Conservation (phyloP, 2,113 vertebrate genomes). For the Actenoides lindsayi region DNA sequence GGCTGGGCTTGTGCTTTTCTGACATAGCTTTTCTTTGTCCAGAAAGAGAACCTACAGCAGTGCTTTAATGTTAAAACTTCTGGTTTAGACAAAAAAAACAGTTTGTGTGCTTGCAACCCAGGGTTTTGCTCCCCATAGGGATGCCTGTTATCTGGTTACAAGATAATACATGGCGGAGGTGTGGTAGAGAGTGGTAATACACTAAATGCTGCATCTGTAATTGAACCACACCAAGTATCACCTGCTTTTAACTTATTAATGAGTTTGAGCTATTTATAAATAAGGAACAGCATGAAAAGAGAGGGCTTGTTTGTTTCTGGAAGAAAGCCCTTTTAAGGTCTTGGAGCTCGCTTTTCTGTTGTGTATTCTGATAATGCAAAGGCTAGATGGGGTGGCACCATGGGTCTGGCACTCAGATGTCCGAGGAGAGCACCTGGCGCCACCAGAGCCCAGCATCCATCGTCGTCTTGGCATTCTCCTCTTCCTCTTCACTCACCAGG, state of each 20-base stretch:
- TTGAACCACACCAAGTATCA: slow-evolving; percentile 15
- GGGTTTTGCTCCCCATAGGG: background rate
- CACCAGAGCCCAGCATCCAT: background rate
- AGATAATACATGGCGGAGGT: background rate
- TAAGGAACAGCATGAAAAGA: background rate
- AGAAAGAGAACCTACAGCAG: background rate
- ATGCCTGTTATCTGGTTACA: background rate
- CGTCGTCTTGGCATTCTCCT: background rate
- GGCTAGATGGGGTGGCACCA: background rate
- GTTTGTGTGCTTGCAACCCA: background rate
- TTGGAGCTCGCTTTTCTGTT: background rate
- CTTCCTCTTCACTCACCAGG: background rate
- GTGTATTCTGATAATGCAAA: background rate
- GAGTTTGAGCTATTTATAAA: slow-evolving; percentile 54
- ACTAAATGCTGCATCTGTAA: slow-evolving; percentile 48
- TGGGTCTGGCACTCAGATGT: background rate
- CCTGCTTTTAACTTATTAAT: slow-evolving; percentile 60
- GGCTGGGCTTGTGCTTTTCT: background rate
- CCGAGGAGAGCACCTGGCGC: background rate
- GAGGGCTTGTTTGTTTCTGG: background rate
- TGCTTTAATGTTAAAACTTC: background rate
- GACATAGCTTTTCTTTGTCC: background rate
- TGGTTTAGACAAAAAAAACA: background rate
- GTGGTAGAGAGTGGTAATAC: slow-evolving; percentile 3
- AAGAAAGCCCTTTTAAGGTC: background rate